phyloP scores from a whole-genome alignment of 1,140 invertebrate species.

The Hetaerina americana region DNA sequence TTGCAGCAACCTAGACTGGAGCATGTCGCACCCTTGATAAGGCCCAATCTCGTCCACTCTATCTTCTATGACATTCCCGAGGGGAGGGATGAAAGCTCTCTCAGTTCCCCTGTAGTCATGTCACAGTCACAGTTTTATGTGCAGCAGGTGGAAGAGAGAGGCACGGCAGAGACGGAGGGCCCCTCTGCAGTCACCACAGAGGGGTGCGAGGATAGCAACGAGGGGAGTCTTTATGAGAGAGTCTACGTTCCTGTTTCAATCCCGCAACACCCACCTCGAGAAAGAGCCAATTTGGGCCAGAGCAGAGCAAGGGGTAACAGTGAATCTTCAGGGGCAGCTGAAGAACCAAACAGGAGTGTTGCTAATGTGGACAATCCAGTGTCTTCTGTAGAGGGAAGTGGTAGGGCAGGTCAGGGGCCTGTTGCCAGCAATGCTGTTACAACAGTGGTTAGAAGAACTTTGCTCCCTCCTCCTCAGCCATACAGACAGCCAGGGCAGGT shows the following conservation, averaged over 20 bases:
- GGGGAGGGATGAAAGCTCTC: neutral
- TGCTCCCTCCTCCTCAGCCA: conserved; percentile 17
- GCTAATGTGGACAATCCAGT: neutral
- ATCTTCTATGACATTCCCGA: neutral
- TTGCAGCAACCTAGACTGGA: neutral
- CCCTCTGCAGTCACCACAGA: no score
- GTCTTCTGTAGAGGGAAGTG: neutral
- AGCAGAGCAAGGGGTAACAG: neutral
- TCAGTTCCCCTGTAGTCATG: neutral
- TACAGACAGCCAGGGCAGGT: no score
- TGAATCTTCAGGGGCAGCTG: no score
- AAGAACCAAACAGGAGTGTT: neutral
- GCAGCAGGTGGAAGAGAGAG: neutral
- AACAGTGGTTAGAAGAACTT: conserved; percentile 2
- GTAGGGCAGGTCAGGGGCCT: neutral
- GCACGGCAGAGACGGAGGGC: no score
- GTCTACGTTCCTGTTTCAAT: neutral
- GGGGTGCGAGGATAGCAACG: no score
- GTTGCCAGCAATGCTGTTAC: neutral
- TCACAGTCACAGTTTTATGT: neutral
- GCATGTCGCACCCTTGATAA: neutral
- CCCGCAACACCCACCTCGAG: neutral
- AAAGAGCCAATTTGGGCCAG: neutral
- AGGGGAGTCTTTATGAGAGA: neutral
- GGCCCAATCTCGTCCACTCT: no score